Base-by-base conservation (phyloP, 2,888 invertebrate species). In the Drosophila maculinotata region DNA sequence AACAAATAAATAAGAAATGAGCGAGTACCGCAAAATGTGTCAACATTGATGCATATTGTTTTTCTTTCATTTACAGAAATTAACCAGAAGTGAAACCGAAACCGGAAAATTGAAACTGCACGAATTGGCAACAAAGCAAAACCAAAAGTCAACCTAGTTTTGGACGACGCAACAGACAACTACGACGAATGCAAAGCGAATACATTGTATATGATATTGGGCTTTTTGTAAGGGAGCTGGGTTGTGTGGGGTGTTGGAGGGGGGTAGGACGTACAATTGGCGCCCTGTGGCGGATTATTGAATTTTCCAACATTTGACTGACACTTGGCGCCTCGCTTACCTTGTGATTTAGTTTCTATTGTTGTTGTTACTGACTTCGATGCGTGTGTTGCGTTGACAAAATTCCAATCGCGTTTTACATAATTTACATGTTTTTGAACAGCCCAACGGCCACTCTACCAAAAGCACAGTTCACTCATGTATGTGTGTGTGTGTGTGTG, bases 301-400 rank as follows among this genome's bases (percentile, higher is more conserved):
- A 81, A 81, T 81, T 81, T 81, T 81, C 88, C 86, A 81, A 86
- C 83, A 71, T 85, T 87, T 71, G 76, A 79, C 76, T 78, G 76
- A 85, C 88, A 82, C 66, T 81, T 86, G 79, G 69, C 86, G 86
- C 76, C 79, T 81, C 51, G 59, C 83, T 80, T 69, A 69, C 85
- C 82, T 83, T 62, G 31, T 31, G 8, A 31, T 53, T 31, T 25
- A 44, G 33, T 36, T 48, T 30, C 8, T 47, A 35, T n/a, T 42
- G 38, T n/a, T 42, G 57, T 10, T 54, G 14, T 28, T 42, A 60
- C 54, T 62, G 63, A 57, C 54, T 67, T 69, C 52, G 59, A 62
- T 76, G 66, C 74, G 64, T 33, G 63, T 59, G 41, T 42, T 76
- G 59, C 56, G 74, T 53, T 87, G 53, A 54, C 63, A 58, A 71